Evolutionary conservation across 2,113 vertebrate species (phyloP).

Genomic region (Vombatus ursinus): DNA sequence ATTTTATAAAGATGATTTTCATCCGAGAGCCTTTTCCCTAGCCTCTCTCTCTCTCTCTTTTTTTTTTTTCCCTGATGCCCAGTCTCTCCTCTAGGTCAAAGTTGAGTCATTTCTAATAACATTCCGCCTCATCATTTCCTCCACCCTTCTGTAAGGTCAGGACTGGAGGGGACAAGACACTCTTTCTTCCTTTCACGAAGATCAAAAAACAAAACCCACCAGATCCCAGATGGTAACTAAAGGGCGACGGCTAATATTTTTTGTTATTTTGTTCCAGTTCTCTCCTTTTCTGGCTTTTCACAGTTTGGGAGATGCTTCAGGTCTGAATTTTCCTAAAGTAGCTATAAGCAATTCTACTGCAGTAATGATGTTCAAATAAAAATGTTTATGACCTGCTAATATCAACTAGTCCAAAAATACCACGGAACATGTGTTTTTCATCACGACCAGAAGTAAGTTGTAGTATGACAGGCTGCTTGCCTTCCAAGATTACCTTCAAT

Average conservation of each 20-base stretch:
- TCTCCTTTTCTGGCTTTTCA: constrained; percentile 61
- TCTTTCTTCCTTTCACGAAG: constrained; percentile 21
- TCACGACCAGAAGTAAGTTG: constrained; percentile 63
- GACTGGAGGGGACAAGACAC: background rate
- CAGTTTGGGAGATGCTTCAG: background rate
- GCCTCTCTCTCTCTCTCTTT: background rate
- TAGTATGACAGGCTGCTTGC: constrained; percentile 61
- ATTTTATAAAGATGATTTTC: background rate
- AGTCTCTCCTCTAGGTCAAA: background rate
- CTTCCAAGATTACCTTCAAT: constrained; percentile 65
- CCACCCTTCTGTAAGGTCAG: constrained; percentile 3
- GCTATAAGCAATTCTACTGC: constrained; percentile 62
- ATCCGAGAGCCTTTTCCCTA: background rate
- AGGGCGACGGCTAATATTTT: background rate
- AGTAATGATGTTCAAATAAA: constrained; percentile 73
- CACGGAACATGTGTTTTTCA: constrained; percentile 69
- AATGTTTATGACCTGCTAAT: constrained; percentile 72
- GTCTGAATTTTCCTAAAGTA: constrained; percentile 62
- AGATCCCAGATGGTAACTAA: constrained; percentile 44
- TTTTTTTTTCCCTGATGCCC: background rate
- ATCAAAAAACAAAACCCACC: background rate
- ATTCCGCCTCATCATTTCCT: background rate
- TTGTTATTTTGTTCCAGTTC: constrained; percentile 51
- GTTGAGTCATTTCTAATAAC: background rate
- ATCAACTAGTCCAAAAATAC: constrained; percentile 78